Percentiles rank a stretch among this genome's conserved stretches.
These are phyloP conservation scores for Botia almorhae DNA, from an alignment of 2,797 vertebrate species.

Conservation along the genomic window DNA sequence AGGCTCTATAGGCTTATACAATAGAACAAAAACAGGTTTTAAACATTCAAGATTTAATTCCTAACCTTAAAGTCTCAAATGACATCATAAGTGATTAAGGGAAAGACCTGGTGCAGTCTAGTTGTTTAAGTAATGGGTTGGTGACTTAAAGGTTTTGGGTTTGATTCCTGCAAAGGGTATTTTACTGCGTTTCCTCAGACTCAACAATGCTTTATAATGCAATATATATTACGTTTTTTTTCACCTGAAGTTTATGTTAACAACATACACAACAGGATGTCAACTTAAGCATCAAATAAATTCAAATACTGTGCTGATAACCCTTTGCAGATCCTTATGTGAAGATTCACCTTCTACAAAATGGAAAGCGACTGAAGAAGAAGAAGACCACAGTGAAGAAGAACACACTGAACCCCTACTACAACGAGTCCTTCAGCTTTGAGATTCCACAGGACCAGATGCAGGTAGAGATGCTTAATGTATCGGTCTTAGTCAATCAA, in stretches of 20 bases:
- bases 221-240: too few relatives aligned
- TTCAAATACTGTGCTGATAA: neutral
- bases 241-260: too few relatives aligned
- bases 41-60: neutral
- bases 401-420: conserved; percentile 98
- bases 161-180: too few relatives aligned
- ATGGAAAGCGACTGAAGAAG: conserved; percentile 96
- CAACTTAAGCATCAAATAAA: neutral
- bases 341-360: conserved; percentile 97
- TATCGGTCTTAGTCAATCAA: neutral
- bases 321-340: conserved; percentile 90
- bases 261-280: neutral
- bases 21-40: neutral
- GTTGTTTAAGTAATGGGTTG: too few relatives aligned
- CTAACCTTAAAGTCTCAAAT: neutral
- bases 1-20: neutral
- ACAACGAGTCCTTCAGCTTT: conserved; percentile 98
- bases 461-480: conserved; percentile 78
- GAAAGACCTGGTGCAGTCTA: too few relatives aligned
- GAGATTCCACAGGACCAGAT: conserved; percentile 98
- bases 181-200: too few relatives aligned
- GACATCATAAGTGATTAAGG: neutral
- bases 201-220: too few relatives aligned
- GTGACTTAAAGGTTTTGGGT: too few relatives aligned
- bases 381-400: conserved; percentile 99